These are phyloP conservation scores for Apoda limacodes DNA, from an alignment of 2,888 invertebrate species.

Conservation along the genomic window DNA sequence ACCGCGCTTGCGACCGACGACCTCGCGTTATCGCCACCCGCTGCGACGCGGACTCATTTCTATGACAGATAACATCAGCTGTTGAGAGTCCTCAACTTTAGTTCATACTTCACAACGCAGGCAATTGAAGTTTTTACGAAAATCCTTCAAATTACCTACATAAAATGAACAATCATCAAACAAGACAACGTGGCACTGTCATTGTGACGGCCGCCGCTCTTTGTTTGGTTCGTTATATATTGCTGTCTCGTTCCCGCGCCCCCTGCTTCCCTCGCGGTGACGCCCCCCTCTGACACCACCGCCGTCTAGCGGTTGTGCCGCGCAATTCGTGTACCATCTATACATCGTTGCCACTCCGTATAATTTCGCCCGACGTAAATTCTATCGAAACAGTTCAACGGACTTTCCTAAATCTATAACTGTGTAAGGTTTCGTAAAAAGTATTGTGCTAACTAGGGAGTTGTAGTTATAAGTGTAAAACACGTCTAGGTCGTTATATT, in stretches of 20 bases:
- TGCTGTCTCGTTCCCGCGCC: slow-evolving; percentile 52
- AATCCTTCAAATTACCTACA: slow-evolving; percentile 47
- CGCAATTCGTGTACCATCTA: slow-evolving; percentile 50
- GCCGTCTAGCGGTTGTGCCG: slow-evolving; percentile 57
- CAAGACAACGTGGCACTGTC: slow-evolving; percentile 22
- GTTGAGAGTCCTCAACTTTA: too few species aligned
- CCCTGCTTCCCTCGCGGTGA: slow-evolving; percentile 45
- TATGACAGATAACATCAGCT: too few species aligned
- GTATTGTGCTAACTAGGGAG: slow-evolving; percentile 47
- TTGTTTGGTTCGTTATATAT: too few species aligned
- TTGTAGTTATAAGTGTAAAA: slow-evolving; percentile 33
- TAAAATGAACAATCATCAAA: slow-evolving; percentile 34
- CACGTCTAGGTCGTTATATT: slow-evolving; percentile 43
- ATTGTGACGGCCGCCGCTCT: slow-evolving; percentile 20
- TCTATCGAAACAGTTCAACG: slow-evolving; percentile 69
- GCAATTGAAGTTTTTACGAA: slow-evolving; percentile 52
- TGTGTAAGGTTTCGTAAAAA: slow-evolving; percentile 52
- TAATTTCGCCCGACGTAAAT: slow-evolving; percentile 71
- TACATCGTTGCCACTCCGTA: slow-evolving; percentile 70
- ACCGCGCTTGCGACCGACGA: slow-evolving; percentile 57
- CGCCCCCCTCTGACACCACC: slow-evolving; percentile 49
- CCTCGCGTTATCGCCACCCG: slow-evolving; percentile 60
- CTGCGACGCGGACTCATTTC: slow-evolving; percentile 40
- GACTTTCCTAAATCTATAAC: slow-evolving; percentile 63
- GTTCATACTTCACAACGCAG: slow-evolving; percentile 53